Evolutionary conservation across 2,797 vertebrate genomes (phyloP).

Genomic region (Periparus ater): DNA sequence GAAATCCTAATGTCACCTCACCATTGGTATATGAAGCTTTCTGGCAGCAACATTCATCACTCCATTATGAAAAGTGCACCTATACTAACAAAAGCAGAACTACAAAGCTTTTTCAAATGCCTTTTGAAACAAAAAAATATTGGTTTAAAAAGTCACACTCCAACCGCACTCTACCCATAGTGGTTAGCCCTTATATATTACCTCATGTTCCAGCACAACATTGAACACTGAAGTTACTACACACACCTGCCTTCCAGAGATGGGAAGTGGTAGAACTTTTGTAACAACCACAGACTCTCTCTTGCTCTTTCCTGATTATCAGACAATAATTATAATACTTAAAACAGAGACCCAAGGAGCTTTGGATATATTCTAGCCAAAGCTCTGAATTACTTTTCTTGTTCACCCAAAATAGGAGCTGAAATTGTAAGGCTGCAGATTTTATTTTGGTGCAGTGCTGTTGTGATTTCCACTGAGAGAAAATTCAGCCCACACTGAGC

Average conservation of each 20-base stretch:
- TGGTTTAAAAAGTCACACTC: background rate
- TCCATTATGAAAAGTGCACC: background rate
- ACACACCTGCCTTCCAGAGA: background rate
- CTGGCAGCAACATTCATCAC: background rate
- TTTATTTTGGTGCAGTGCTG: constrained; percentile 14
- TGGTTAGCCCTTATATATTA: background rate
- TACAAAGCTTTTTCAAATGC: background rate
- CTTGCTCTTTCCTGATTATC: background rate
- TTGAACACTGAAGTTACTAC: background rate
- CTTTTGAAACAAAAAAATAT: background rate
- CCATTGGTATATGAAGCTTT: background rate
- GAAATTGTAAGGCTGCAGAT: background rate
- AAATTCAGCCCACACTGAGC: background rate
- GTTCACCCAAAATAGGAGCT: constrained; percentile 1
- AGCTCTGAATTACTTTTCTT: background rate
- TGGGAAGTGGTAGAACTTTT: background rate
- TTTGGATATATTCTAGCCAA: background rate
- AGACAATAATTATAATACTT: background rate
- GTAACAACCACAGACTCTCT: background rate
- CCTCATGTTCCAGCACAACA: background rate
- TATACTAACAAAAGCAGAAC: background rate
- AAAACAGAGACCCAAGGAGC: background rate
- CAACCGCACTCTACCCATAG: background rate
- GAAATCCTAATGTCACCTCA: background rate
- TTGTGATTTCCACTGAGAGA: constrained; percentile 43